Evolutionary conservation across 35 echinoderm and acorn worm genomes (phyloP).

Genomic region (Ophiothrix spiculata): DNA sequence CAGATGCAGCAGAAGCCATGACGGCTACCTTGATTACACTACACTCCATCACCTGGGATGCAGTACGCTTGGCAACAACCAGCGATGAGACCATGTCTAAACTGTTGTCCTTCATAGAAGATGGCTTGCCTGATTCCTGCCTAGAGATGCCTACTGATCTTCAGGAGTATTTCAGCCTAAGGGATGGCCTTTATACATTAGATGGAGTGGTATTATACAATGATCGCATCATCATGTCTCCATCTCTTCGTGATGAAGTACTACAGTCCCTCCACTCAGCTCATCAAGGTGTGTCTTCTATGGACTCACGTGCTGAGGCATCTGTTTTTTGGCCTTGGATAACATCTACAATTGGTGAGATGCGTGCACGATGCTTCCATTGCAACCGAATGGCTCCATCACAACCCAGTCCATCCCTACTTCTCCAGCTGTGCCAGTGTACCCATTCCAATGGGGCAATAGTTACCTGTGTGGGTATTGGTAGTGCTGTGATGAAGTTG

Average conservation of each 20-base stretch:
- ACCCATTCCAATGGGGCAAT: too few relatives aligned
- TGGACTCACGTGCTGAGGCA: conserved; percentile 15
- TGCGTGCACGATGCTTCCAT: conserved; percentile 7
- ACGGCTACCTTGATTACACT: conserved; percentile 1
- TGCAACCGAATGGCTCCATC: conserved; percentile 47
- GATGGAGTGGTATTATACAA: conserved; percentile 46
- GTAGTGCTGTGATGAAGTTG: too few relatives aligned
- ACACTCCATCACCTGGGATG: conserved; percentile 19
- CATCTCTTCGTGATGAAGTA: conserved; percentile 35
- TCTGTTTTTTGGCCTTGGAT: conserved; percentile 46
- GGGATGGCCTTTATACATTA: conserved; percentile 26
- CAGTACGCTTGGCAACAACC: conserved; percentile 14
- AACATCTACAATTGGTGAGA: conserved; percentile 5
- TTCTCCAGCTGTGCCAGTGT: conserved; percentile 17
- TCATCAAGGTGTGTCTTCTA: conserved; percentile 33
- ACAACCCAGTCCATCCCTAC: conserved; percentile 18
- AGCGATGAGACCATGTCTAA: conserved; percentile 29
- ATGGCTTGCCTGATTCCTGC: conserved; percentile 19
- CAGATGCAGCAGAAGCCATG: background rate
- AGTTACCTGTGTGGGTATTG: too few relatives aligned
- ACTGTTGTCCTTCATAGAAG: conserved; percentile 6
- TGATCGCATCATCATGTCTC: conserved; percentile 47
- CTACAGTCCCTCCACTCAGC: conserved; percentile 48
- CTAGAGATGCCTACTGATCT: conserved; percentile 23
- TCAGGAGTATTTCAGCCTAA: conserved; percentile 36